Base-by-base conservation (phyloP, 2,888 invertebrate genomes). In the Agrotis ipsilon region DNA sequence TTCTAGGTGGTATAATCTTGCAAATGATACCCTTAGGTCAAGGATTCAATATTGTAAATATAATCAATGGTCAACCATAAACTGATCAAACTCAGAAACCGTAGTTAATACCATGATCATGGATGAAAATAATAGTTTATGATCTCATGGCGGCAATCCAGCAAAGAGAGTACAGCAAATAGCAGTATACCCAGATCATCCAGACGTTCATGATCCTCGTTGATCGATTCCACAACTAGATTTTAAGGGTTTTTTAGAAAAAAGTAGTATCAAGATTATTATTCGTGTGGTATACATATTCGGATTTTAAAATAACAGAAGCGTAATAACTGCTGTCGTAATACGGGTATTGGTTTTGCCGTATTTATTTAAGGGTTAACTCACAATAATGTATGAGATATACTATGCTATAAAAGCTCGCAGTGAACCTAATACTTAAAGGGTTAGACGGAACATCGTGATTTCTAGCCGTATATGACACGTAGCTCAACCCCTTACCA, bases 301-400 rank as follows among this genome's bases (percentile, higher is more conserved):
- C 16, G 24, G 5, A 45, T 68, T 70, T 57, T 60, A 59, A 39
- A 63, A 63, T 45, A 64, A 45, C 52, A 68, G 21, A 62, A 68
- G 54, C 18, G 19, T 67, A 76, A 76, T 72, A 68, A 74, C 72
- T 67, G 68, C 69, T 58, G 54, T 64, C 52, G 59, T 68, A 62
- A 60, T 19, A 54, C 18, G 79, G 82, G 84, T 89, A 88, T 88
- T 80, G 84, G 81, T 78, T 87, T 85, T 83, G 81, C 78, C 68
- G 84, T 87, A 88, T 89, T 88, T 88, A 86, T 88, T 85, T 87
- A 83, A 71, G 11, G 49, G 0, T 43, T 45, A 3, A 0, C 1
- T 6, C 57, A 57, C 55, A 78, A 57, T 0, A 4, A 16, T 24
- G 3, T n/a, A 16, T 24, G 21, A 49, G 16, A 55, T 66, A 45